phyloP scores from a whole-genome alignment of 2,888 invertebrate species.

The Chloromyia formosa region DNA sequence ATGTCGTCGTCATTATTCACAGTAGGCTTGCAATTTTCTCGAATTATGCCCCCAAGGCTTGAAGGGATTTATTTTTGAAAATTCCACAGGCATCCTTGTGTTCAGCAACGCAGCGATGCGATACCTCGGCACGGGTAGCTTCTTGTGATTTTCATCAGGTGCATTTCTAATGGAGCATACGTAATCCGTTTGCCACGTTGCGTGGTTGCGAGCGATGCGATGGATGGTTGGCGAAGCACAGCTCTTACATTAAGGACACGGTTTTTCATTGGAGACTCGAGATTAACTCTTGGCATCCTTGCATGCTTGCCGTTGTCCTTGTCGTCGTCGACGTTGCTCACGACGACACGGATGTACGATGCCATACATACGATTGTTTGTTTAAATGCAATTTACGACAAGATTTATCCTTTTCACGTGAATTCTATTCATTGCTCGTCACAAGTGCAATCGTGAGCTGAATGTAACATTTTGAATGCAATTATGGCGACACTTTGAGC shows the following conservation, averaged over 20 bases:
- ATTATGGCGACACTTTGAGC: background rate
- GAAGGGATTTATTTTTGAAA: background rate
- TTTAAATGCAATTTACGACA: slow-evolving; percentile 4
- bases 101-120: background rate
- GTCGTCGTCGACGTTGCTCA: too few relatives aligned
- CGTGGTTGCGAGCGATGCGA: background rate
- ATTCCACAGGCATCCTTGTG: background rate
- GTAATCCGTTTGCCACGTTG: slow-evolving; percentile 4
- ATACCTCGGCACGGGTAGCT: background rate
- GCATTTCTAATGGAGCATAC: slow-evolving; percentile 13
- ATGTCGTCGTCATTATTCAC: background rate
- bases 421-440: slow-evolving; percentile 2
- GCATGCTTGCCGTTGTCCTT: background rate
- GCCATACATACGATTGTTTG: background rate
- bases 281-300: background rate
- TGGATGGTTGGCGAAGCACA: background rate
- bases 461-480: slow-evolving; percentile 3
- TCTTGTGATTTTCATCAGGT: slow-evolving; percentile 10
- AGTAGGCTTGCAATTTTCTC: slow-evolving; percentile 3
- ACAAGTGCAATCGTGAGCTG: background rate
- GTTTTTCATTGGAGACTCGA: background rate
- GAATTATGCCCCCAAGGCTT: background rate
- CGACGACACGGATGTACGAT: background rate
- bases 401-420: background rate
- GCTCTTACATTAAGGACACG: too few relatives aligned